These are phyloP conservation scores for Galerucella calmariensis DNA, from an alignment of 2,888 invertebrate species.

Conservation along the genomic window DNA sequence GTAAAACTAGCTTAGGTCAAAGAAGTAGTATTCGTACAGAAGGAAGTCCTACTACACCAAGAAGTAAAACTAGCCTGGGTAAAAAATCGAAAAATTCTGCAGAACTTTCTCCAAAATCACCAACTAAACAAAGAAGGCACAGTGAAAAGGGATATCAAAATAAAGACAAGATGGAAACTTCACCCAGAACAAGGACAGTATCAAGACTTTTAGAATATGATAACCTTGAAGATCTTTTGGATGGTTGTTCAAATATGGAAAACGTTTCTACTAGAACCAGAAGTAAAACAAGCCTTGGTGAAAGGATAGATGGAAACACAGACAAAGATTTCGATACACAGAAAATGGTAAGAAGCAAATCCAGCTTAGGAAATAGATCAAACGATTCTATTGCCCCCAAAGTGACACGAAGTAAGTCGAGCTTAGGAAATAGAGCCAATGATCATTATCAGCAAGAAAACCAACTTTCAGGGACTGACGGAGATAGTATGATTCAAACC, in stretches of 20 bases:
- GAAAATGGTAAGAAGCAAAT: constrained; percentile 11
- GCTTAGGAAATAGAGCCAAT: background rate
- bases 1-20: constrained; percentile 2
- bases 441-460: background rate
- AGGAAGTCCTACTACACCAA: background rate
- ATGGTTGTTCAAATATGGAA: background rate
- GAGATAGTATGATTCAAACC: background rate
- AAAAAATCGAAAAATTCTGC: background rate
- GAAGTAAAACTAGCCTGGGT: constrained; percentile 27
- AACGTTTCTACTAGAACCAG: constrained; percentile 10
- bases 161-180: too few relatives aligned
- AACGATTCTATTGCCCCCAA: background rate
- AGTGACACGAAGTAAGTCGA: background rate
- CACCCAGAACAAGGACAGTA: background rate
- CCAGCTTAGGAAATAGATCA: constrained; percentile 11
- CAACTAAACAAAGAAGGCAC: background rate
- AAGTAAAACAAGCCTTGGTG: constrained; percentile 34
- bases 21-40: background rate
- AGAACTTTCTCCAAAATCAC: background rate
- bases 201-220: background rate
- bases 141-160: background rate
- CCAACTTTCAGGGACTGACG: background rate
- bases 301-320: constrained; percentile 7
- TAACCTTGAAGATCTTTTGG: background rate
- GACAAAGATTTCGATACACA: background rate